These are phyloP conservation scores for Gymnopithys bicolor DNA, from an alignment of 2,797 vertebrate species.

Conservation along the genomic window DNA sequence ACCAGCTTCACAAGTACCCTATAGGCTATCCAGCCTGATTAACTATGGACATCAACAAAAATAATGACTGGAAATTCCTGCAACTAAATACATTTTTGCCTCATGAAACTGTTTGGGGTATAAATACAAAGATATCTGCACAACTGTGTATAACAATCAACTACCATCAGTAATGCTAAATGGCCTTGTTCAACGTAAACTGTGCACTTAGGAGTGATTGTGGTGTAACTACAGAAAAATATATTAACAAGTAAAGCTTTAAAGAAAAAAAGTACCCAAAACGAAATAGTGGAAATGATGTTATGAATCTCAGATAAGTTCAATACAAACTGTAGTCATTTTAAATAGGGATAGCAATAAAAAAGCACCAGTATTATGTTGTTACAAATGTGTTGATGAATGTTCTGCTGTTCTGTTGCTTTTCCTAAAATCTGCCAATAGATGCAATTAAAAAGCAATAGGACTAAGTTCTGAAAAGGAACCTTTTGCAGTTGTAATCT, in stretches of 20 bases:
- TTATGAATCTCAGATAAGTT: slow-evolving; percentile 61
- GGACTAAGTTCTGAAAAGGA: slow-evolving; percentile 48
- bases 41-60: slow-evolving; percentile 39
- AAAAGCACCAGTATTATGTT: not conserved
- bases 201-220: slow-evolving; percentile 64
- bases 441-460: slow-evolving; percentile 60
- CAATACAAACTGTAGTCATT: slow-evolving; percentile 33
- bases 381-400: not conserved
- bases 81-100: slow-evolving; percentile 36
- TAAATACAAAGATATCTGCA: slow-evolving; percentile 50
- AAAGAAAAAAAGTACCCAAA: slow-evolving; percentile 44
- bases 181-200: slow-evolving; percentile 45
- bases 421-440: slow-evolving; percentile 1
- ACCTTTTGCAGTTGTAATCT: not conserved
- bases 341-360: not conserved
- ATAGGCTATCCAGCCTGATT: slow-evolving; percentile 30
- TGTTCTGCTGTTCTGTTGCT: not conserved
- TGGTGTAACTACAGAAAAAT: slow-evolving; percentile 63
- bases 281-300: slow-evolving; percentile 55
- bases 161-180: slow-evolving; percentile 38
- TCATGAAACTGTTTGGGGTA: slow-evolving; percentile 27
- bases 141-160: slow-evolving; percentile 36
- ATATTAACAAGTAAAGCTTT: slow-evolving; percentile 69
- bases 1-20: not conserved
- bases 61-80: slow-evolving; percentile 37